phyloP scores from a whole-genome alignment of 2,797 vertebrate species.

The Myioborus melanocephalus region DNA sequence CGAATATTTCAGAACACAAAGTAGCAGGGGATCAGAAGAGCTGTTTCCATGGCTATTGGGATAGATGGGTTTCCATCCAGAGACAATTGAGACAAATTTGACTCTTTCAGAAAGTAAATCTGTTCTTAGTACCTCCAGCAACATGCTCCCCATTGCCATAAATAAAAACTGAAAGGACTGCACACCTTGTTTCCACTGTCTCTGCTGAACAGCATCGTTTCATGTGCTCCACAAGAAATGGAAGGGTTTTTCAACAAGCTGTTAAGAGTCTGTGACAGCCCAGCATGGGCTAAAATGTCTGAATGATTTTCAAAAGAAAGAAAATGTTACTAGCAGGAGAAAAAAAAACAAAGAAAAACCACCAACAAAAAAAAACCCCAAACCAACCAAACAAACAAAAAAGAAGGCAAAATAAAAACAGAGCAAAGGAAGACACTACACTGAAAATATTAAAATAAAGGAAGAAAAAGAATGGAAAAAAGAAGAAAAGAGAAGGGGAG shows the following conservation, averaged over 20 bases:
- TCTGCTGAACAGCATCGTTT: background rate
- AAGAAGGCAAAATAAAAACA: background rate
- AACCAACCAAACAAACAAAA: background rate
- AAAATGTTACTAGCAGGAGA: background rate
- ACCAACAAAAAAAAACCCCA: background rate
- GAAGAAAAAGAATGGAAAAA: background rate
- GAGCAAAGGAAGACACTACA: background rate
- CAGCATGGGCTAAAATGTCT: background rate
- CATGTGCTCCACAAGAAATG: background rate
- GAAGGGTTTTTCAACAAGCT: background rate
- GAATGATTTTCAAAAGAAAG: constrained; percentile 6
- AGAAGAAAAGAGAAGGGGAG: background rate
- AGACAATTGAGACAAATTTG: background rate
- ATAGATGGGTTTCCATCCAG: background rate
- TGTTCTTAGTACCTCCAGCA: background rate
- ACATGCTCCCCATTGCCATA: background rate
- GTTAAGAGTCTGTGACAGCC: background rate
- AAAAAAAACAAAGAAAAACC: background rate
- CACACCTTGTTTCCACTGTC: background rate
- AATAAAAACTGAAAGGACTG: constrained; percentile 16
- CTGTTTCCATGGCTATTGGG: background rate
- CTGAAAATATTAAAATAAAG: background rate
- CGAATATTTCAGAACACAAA: background rate
- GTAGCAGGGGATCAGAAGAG: background rate
- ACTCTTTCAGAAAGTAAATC: background rate